Conservation (phyloP, 2,797 vertebrate species). For the Lindbergichthys nudifrons region DNA sequence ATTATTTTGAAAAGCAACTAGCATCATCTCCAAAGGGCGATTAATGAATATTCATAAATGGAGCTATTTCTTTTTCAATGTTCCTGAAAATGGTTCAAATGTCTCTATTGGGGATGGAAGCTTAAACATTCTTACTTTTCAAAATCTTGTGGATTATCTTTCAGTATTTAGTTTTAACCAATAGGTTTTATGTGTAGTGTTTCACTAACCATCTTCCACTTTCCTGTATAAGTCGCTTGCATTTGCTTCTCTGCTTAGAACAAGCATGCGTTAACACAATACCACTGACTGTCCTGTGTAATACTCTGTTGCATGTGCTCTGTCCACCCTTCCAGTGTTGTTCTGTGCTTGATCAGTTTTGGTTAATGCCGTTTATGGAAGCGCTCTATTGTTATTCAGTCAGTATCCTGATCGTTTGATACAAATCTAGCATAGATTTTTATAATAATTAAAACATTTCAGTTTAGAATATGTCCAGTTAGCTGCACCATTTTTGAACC, state of each 20-base stretch:
- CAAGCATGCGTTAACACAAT: slow-evolving; percentile 47
- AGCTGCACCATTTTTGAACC: slow-evolving; percentile 21
- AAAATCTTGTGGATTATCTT: too few relatives aligned
- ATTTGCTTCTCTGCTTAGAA: slow-evolving; percentile 26
- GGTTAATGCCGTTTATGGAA: slow-evolving; percentile 61
- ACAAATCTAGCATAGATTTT: not conserved
- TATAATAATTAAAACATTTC: slow-evolving; percentile 6
- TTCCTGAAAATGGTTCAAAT: too few relatives aligned
- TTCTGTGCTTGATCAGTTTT: slow-evolving; percentile 51
- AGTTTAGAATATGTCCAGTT: slow-evolving; percentile 23
- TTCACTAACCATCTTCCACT: slow-evolving; percentile 1
- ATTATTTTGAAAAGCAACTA: not conserved
- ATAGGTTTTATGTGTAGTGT: too few relatives aligned
- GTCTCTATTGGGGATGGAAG: too few relatives aligned
- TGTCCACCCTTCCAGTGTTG: slow-evolving; percentile 47
- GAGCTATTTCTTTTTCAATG: too few relatives aligned
- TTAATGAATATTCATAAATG: too few relatives aligned
- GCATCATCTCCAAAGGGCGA: too few relatives aligned
- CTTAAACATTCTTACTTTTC: too few relatives aligned
- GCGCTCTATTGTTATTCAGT: slow-evolving; percentile 59
- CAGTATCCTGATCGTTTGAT: slow-evolving; percentile 22
- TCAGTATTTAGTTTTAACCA: too few relatives aligned
- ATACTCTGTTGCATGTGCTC: slow-evolving; percentile 66
- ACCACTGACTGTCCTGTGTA: slow-evolving; percentile 27
- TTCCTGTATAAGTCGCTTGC: slow-evolving; percentile 6